These are phyloP conservation scores for Nixonia krombeini DNA, from an alignment of 1,140 invertebrate species.

Conservation along the genomic window DNA sequence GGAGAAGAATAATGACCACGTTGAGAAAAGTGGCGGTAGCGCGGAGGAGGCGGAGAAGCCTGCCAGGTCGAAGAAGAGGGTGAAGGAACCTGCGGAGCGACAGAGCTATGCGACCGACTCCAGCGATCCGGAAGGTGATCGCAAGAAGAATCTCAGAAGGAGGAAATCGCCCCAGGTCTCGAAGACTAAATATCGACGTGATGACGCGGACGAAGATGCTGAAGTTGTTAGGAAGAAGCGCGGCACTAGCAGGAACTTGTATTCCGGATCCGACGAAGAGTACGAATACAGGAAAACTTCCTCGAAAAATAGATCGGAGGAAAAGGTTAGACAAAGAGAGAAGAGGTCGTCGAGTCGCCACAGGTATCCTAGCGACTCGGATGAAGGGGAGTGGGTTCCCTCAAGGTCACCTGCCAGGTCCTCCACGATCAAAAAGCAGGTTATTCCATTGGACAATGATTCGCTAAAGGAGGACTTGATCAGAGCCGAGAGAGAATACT, in stretches of 20 bases:
- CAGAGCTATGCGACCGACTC: conserved; percentile 47
- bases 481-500: conserved; percentile 58
- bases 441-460: conserved; percentile 63
- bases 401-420: conserved; percentile 3
- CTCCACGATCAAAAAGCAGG: conserved; percentile 55
- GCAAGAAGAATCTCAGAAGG: conserved; percentile 25
- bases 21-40: too few relatives aligned
- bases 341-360: conserved; percentile 41
- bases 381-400: conserved; percentile 27
- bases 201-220: conserved; percentile 16
- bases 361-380: conserved; percentile 35
- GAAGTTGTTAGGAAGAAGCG: conserved; percentile 27
- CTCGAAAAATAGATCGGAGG: not conserved
- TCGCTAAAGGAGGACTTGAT: conserved; percentile 60
- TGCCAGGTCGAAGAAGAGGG: conserved; percentile 11
- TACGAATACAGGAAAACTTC: conserved; percentile 7
- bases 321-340: conserved; percentile 19
- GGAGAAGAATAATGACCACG: too few relatives aligned
- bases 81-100: conserved; percentile 37
- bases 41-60: conserved; percentile 20
- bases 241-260: conserved; percentile 18
- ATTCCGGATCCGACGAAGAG: conserved; percentile 41
- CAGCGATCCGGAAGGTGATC: conserved; percentile 52
- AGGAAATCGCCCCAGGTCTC: conserved; percentile 50
- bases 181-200: conserved; percentile 13